These are phyloP conservation scores for Trypoxylon attenuatum DNA, from an alignment of 2,888 invertebrate species.

Conservation along the genomic window DNA sequence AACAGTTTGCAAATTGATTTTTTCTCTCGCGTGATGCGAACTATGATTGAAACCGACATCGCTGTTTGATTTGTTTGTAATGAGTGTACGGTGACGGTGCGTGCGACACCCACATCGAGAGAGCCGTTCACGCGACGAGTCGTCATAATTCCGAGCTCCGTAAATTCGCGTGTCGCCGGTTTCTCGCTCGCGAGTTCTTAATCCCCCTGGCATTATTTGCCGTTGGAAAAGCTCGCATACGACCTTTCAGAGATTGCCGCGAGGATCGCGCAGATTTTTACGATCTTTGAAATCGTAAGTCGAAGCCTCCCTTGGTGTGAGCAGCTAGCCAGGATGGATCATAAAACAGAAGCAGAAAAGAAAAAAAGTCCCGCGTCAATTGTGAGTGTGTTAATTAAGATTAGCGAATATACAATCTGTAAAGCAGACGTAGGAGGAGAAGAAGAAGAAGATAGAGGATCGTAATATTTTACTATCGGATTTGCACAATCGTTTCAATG, in stretches of 20 bases:
- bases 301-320: not conserved
- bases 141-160: conserved; percentile 1
- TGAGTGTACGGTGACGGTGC: no score
- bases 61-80: no score
- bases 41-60: no score
- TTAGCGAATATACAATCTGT: not conserved
- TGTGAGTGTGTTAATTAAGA: not conserved
- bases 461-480: conserved; percentile 22
- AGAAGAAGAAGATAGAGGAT: not conserved
- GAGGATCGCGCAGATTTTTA: no score
- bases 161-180: not conserved
- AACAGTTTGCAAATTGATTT: no score
- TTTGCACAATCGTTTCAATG: conserved; percentile 7
- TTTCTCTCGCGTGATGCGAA: no score
- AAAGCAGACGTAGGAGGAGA: no score
- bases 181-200: conserved; percentile 8
- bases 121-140: conserved; percentile 4
- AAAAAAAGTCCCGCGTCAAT: not conserved
- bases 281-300: not conserved
- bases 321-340: not conserved
- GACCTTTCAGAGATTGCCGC: not conserved
- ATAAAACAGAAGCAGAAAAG: not conserved
- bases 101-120: no score
- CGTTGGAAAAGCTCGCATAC: not conserved
- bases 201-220: not conserved